A percentile compares a stretch with the other conserved stretches of the same genome.
These are phyloP conservation scores for Tamandua tetradactyla DNA, from an alignment of 2,797 vertebrate species.

Conservation along the genomic window DNA sequence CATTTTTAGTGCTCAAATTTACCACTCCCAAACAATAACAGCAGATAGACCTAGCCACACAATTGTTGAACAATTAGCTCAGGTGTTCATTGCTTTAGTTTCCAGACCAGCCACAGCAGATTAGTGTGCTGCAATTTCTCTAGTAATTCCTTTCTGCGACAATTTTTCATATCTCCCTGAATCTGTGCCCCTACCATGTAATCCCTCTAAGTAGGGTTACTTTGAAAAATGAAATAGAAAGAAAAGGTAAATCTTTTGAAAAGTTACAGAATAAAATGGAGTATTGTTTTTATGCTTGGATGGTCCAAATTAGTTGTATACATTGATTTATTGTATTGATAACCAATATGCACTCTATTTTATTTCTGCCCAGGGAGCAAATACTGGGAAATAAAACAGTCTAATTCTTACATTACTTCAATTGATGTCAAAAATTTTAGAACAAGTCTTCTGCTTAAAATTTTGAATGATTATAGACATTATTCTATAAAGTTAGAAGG, in stretches of 20 bases:
- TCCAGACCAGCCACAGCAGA: slow-evolving; percentile 60
- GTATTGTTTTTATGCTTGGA: slow-evolving; percentile 52
- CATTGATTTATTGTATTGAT: slow-evolving; percentile 66
- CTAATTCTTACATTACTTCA: not conserved
- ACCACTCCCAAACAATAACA: not conserved
- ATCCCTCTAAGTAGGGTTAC: slow-evolving; percentile 23
- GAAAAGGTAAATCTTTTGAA: slow-evolving; percentile 63
- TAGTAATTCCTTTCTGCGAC: slow-evolving; percentile 45
- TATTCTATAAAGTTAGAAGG: not conserved
- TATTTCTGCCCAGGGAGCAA: slow-evolving; percentile 53
- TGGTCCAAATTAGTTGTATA: slow-evolving; percentile 62
- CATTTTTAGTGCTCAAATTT: not conserved
- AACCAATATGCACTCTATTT: slow-evolving; percentile 54
- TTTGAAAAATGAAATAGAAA: slow-evolving; percentile 59
- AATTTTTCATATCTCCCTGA: slow-evolving; percentile 36
- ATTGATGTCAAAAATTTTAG: slow-evolving; percentile 43
- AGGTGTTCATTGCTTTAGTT: slow-evolving; percentile 50
- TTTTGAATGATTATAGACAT: slow-evolving; percentile 58
- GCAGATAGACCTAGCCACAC: not conserved
- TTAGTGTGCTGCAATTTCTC: slow-evolving; percentile 47
- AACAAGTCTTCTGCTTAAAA: slow-evolving; percentile 61
- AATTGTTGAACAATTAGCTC: slow-evolving; percentile 33
- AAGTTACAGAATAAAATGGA: slow-evolving; percentile 70
- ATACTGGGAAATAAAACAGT: slow-evolving; percentile 54
- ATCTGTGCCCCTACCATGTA: not conserved